Percentiles rank a stretch among this genome's conserved stretches.
Evolutionary conservation across 1,140 invertebrate species (phyloP).

Genomic region (Drosophila seguyi): DNA sequence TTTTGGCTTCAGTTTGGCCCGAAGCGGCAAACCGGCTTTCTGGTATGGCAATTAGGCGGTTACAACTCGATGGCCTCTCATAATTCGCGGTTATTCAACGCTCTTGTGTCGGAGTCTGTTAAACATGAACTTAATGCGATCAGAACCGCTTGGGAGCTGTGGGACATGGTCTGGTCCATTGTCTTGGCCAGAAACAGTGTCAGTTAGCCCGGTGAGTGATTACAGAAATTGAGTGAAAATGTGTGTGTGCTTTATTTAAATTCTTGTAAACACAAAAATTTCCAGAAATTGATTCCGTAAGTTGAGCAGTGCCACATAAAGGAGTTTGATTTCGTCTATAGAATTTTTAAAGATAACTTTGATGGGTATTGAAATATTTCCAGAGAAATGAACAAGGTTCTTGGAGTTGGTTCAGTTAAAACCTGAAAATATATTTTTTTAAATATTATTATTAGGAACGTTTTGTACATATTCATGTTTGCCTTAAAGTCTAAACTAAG

Average conservation of each 20-base stretch:
- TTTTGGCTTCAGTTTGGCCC: slow-evolving; percentile 45
- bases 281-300: neutral
- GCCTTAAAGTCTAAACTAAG: neutral
- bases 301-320: neutral
- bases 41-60: slow-evolving; percentile 58
- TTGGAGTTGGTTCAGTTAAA: neutral
- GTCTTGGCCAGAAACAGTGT: slow-evolving; percentile 25
- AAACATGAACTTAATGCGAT: slow-evolving; percentile 21
- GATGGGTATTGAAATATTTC: neutral
- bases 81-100: slow-evolving; percentile 65
- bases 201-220: slow-evolving; percentile 13
- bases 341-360: neutral
- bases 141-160: slow-evolving; percentile 24
- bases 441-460: neutral
- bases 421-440: neutral
- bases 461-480: neutral
- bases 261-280: neutral
- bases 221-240: slow-evolving; percentile 1
- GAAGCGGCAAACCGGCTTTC: slow-evolving; percentile 66
- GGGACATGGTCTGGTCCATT: slow-evolving; percentile 5
- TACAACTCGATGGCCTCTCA: slow-evolving; percentile 55
- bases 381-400: neutral
- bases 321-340: neutral
- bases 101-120: slow-evolving; percentile 9
- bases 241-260: neutral